Conservation (phyloP, 2,888 invertebrate genomes). For the Linnaemya vulpina region DNA sequence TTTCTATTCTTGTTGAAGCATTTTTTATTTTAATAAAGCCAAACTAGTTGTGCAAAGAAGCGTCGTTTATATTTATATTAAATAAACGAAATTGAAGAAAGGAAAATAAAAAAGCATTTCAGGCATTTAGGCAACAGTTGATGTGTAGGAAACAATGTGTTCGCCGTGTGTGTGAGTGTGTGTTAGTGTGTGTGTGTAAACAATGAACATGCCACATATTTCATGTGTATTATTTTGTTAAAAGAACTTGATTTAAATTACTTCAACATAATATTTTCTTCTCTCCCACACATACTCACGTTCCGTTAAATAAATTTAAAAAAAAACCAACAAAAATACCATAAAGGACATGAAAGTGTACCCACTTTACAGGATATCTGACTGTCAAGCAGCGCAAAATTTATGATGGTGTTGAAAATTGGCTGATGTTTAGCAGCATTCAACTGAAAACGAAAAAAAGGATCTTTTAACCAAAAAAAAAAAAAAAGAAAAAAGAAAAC, state of each 20-base stretch:
- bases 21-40: conserved; percentile 64
- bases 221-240: background rate
- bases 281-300: background rate
- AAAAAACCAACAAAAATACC: background rate
- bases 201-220: conserved; percentile 4
- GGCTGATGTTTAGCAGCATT: conserved; percentile 56
- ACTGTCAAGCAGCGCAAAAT: conserved; percentile 66
- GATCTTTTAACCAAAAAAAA: conserved; percentile 7
- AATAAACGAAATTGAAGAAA: conserved; percentile 39
- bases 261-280: conserved; percentile 12
- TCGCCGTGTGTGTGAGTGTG: background rate
- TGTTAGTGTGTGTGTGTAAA: background rate
- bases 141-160: background rate
- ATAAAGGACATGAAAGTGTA: conserved; percentile 34
- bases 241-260: conserved; percentile 55
- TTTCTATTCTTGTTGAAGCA: conserved; percentile 4
- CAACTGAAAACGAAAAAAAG: conserved; percentile 12
- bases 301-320: background rate
- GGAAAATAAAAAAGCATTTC: conserved; percentile 32
- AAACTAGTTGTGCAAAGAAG: conserved; percentile 40
- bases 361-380: conserved; percentile 61
- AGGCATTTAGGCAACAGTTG: conserved; percentile 61
- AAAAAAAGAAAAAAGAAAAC: background rate
- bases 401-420: conserved; percentile 65
- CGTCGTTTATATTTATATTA: conserved; percentile 50